Conservation (phyloP, 2,797 vertebrate species). For the Clamator glandarius region DNA sequence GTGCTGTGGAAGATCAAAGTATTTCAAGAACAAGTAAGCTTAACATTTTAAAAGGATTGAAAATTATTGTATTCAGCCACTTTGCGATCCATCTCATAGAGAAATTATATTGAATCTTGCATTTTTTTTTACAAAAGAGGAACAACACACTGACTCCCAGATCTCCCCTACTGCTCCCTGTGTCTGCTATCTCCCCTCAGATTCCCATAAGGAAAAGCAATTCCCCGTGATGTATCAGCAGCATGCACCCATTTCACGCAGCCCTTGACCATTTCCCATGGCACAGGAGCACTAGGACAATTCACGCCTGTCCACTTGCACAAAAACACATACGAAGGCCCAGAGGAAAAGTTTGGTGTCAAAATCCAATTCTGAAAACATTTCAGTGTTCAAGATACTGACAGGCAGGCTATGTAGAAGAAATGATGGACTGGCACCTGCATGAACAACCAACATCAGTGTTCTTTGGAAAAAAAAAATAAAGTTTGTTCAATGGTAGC, state of each 20-base stretch:
- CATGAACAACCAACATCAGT: neutral
- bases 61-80: neutral
- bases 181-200: neutral
- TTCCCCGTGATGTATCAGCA: neutral
- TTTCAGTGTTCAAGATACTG: neutral
- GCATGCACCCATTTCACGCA: neutral
- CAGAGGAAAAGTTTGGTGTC: neutral
- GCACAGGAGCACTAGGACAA: neutral
- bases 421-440: neutral
- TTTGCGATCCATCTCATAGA: neutral
- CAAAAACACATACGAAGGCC: neutral
- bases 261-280: neutral
- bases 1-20: slow-evolving; percentile 10
- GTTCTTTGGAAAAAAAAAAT: neutral
- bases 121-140: neutral
- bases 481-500: neutral
- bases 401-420: neutral
- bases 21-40: neutral
- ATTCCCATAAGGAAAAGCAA: neutral
- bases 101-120: neutral
- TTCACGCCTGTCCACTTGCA: neutral
- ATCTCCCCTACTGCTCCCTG: neutral
- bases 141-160: neutral
- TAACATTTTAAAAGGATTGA: neutral
- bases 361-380: neutral